Conservation (phyloP, 2,113 vertebrate genomes). For the Gavia stellata region DNA sequence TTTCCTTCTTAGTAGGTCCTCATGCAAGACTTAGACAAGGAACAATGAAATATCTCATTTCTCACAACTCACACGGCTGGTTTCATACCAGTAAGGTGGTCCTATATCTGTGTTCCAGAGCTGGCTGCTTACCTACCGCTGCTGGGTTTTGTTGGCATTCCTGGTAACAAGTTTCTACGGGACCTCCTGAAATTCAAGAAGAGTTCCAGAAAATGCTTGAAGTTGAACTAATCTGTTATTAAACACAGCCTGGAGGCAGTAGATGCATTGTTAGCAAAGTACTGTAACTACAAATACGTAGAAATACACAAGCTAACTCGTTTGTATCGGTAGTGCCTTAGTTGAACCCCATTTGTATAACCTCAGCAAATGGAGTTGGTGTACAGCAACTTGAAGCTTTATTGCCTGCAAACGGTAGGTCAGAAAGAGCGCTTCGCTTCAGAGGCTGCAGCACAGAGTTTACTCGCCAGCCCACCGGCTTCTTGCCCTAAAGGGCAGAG, state of each 20-base stretch:
- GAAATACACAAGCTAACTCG: neutral
- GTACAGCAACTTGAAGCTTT: neutral
- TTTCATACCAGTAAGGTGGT: neutral
- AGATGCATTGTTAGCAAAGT: neutral
- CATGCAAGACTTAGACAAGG: neutral
- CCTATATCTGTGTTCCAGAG: neutral
- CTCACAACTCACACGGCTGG: neutral
- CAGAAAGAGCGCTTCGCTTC: neutral
- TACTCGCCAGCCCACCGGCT: neutral
- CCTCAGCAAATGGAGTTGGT: neutral
- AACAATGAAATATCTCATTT: neutral
- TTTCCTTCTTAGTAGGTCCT: neutral
- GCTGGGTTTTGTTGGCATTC: neutral
- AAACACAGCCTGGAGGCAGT: neutral
- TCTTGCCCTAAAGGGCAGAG: neutral
- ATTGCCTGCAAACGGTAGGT: neutral
- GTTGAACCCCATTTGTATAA: neutral
- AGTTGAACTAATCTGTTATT: neutral
- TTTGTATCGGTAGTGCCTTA: neutral
- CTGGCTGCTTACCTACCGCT: fast-evolving
- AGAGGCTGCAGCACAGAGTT: neutral
- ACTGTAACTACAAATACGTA: neutral
- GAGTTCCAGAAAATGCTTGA: neutral
- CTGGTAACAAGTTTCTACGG: neutral
- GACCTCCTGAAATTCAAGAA: neutral